Evolutionary conservation across 2,113 vertebrate genomes (phyloP), one percentile per base, ranked within the genome.

Genomic region (Ptilorrhoa leucosticta): DNA sequence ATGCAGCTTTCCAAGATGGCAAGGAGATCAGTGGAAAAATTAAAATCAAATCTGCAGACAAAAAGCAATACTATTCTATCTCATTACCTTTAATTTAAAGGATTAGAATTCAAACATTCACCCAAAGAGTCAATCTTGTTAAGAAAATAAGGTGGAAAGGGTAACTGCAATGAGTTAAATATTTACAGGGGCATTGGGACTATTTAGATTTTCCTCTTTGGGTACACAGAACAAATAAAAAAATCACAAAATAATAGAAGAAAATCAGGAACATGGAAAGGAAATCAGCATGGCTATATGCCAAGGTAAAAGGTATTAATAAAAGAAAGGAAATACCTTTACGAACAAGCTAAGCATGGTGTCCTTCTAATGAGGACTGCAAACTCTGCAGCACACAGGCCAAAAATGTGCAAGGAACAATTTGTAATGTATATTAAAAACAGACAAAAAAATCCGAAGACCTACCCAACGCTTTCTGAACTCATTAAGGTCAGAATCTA

Each of bases 391-490:
- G 40, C 37, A 60, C 11, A 37, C 7, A 31, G n/a, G 11, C 15
- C 8, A 51, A 75, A 65, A 56, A 35, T 22, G 11, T 75, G 54
- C 24, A 37, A 79, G 18, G 23, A 51, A 31, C 5, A 65, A n/a
- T 5, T 56, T 60, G 13, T n/a, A n/a, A 83, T 69, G 2, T 28
- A 2, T 24, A 24, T 24, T 56, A 66, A 84, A 87, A 57, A 24
- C 13, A 37, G 17, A 11, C 17, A 33, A 45, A 45, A 26, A 9
- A 1, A 7, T 0, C 20, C 1, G 0, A 12, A 37, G 18, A 48
- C 17, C 11, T 31, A 6, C 1, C 4, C 31, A 28, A 54, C 24
- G 24, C 4, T 15, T 82, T 82, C 45, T 45, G 1, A 86, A 37
- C 7, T 56, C 19, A 24, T n/a, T 69, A 45, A 70, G 14, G 2